Conservation (phyloP, 2,113 vertebrate species). For the Stictonetta naevosa region DNA sequence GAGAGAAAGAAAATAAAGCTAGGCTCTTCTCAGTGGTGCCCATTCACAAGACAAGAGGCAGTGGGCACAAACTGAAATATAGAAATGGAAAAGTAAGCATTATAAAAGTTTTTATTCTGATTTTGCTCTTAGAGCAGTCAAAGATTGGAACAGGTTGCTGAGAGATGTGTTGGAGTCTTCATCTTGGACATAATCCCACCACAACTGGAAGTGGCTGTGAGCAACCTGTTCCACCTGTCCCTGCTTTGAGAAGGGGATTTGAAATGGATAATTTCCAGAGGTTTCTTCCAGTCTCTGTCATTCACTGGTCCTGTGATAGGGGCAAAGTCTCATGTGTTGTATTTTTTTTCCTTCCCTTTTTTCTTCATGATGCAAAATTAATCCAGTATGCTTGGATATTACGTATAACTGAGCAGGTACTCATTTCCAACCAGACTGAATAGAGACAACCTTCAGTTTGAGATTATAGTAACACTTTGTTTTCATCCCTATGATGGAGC, state of each 20-base stretch:
- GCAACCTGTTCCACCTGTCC: not conserved
- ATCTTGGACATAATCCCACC: not conserved
- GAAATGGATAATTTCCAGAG: not conserved
- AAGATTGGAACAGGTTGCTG: not conserved
- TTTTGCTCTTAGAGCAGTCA: not conserved
- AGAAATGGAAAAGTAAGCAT: not conserved
- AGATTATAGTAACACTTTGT: not conserved
- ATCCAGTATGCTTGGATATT: not conserved
- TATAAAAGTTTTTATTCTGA: not conserved
- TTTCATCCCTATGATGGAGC: not conserved
- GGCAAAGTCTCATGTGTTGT: not conserved
- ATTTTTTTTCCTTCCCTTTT: not conserved
- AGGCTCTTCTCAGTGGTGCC: not conserved
- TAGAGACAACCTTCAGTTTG: not conserved
- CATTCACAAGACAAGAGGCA: not conserved
- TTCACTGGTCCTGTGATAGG: not conserved
- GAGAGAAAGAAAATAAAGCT: not conserved
- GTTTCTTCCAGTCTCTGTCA: not conserved
- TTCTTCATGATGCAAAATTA: not conserved
- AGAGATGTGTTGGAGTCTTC: not conserved
- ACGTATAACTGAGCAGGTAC: not conserved
- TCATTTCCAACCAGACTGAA: not conserved
- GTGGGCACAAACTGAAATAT: not conserved
- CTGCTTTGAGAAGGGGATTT: not conserved
- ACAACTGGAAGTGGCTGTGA: not conserved